A percentile compares a stretch with the other conserved stretches of the same genome.
These are phyloP conservation scores for Charaxes varanes DNA, from an alignment of 1,140 invertebrate species.

Conservation along the genomic window DNA sequence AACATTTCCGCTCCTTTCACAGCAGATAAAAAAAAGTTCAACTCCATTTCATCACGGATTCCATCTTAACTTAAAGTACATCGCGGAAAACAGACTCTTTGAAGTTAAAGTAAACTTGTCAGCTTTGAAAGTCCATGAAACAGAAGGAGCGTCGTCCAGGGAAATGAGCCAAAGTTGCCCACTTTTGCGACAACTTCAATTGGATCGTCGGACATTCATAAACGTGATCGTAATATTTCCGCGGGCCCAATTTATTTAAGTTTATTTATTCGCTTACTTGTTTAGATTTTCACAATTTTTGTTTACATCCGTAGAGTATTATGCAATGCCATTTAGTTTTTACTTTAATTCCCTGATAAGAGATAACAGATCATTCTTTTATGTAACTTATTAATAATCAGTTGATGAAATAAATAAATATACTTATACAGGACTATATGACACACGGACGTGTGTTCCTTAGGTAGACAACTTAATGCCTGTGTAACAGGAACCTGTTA, in stretches of 20 bases:
- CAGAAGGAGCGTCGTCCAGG: slow-evolving; percentile 41
- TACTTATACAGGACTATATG: too few species aligned
- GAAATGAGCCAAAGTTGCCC: slow-evolving; percentile 35
- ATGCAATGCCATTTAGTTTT: too few species aligned
- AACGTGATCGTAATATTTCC: slow-evolving; percentile 45
- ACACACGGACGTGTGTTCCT: too few species aligned
- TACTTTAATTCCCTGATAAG: too few species aligned
- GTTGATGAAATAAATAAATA: too few species aligned
- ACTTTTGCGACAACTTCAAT: slow-evolving; percentile 45
- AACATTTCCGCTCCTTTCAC: too few species aligned
- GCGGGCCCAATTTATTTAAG: slow-evolving; percentile 11
- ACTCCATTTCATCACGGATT: slow-evolving; percentile 14
- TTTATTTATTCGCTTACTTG: slow-evolving; percentile 19
- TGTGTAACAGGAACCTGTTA: too few species aligned
- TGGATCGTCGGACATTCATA: slow-evolving; percentile 43
- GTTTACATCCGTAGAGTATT: too few species aligned
- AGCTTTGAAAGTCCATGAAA: slow-evolving; percentile 44
- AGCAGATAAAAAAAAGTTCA: background rate
- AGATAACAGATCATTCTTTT: too few species aligned
- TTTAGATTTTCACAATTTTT: too few species aligned
- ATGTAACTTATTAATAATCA: too few species aligned
- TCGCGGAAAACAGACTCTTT: slow-evolving; percentile 25
- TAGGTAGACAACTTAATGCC: too few species aligned
- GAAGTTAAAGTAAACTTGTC: slow-evolving; percentile 34
- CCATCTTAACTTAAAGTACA: slow-evolving; percentile 23